Conservation (phyloP, 2,888 invertebrate genomes). For the Rhagium mordax region DNA sequence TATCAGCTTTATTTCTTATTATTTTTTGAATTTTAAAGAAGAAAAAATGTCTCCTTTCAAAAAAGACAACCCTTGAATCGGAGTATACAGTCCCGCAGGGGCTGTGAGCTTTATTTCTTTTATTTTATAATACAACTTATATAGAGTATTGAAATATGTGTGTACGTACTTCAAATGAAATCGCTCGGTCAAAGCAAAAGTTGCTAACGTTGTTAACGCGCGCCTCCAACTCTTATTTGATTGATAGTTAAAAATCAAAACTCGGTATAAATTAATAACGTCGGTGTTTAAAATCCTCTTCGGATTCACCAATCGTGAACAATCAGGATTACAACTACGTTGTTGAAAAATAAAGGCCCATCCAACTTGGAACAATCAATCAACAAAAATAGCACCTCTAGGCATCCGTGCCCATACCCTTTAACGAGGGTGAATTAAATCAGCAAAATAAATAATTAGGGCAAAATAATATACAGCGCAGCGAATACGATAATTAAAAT, state of each 20-base stretch:
- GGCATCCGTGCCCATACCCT: neutral
- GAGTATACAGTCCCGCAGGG: too few species aligned
- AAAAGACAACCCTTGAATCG: too few species aligned
- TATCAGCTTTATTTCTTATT: too few species aligned
- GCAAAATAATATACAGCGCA: slow-evolving; percentile 2
- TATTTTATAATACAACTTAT: too few species aligned
- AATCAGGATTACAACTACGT: neutral
- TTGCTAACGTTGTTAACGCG: too few species aligned
- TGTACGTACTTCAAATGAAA: too few species aligned
- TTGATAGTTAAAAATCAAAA: neutral
- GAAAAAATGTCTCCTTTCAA: too few species aligned
- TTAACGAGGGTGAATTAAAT: neutral
- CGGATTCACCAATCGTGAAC: neutral
- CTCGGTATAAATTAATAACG: too few species aligned
- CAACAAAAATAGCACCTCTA: neutral
- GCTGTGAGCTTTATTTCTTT: too few species aligned
- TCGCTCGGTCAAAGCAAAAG: too few species aligned
- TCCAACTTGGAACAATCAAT: neutral
- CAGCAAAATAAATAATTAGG: slow-evolving; percentile 11
- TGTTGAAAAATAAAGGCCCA: neutral
- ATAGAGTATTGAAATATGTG: too few species aligned
- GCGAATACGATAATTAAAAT: slow-evolving; percentile 8
- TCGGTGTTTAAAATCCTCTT: neutral
- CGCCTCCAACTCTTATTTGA: neutral
- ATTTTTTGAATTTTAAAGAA: too few species aligned